Evolutionary conservation across 2,113 vertebrate species (phyloP).

Genomic region (Deroptyus accipitrinus): DNA sequence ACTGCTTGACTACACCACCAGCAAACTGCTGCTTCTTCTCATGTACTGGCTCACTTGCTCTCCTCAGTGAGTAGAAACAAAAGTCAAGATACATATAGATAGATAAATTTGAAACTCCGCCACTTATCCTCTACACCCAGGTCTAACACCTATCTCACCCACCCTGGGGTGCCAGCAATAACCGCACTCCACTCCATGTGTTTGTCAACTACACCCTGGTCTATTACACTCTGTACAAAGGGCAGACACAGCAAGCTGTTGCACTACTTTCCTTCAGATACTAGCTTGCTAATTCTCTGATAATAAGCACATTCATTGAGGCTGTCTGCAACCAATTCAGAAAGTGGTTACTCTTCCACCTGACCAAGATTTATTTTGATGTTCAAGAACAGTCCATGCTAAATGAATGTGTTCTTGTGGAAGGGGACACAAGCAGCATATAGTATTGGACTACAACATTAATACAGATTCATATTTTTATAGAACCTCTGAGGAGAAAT

Average conservation of each 20-base stretch:
- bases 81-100: not conserved
- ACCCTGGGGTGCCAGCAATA: not conserved
- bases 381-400: not conserved
- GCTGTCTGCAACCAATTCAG: not conserved
- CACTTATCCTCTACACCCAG: not conserved
- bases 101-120: not conserved
- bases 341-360: not conserved
- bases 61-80: not conserved
- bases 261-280: not conserved
- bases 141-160: not conserved
- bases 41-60: not conserved
- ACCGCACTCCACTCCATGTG: accelerated
- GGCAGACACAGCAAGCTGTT: not conserved
- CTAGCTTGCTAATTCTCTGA: not conserved
- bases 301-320: not conserved
- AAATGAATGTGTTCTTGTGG: not conserved
- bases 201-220: not conserved
- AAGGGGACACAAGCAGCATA: not conserved
- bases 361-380: not conserved
- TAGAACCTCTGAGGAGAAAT: conserved; percentile 25
- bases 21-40: not conserved
- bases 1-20: not conserved
- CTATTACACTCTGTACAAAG: not conserved
- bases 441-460: not conserved
- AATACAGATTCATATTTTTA: not conserved